These are phyloP conservation scores for Cataglyphis cursor DNA, from an alignment of 2,888 invertebrate species.

Conservation along the genomic window DNA sequence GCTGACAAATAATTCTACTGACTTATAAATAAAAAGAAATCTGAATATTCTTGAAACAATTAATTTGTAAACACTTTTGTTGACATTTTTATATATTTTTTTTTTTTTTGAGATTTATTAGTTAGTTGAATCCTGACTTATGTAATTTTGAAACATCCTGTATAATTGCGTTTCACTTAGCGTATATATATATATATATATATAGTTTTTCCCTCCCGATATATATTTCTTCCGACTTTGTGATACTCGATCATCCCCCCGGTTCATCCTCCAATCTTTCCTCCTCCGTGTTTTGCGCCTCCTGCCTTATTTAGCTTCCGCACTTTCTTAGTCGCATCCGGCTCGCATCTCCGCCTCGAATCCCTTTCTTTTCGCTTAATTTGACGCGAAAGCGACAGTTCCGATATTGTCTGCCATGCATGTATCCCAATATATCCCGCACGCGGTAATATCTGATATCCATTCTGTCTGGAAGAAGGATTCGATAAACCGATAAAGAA, in stretches of 20 bases:
- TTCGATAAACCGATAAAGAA: not conserved
- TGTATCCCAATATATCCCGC: slow-evolving; percentile 8
- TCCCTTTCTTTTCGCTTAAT: slow-evolving; percentile 23
- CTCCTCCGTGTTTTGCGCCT: not conserved
- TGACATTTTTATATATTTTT: no score
- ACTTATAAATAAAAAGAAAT: not conserved
- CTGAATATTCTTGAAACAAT: not conserved
- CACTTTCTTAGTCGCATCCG: not conserved
- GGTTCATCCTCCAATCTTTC: not conserved
- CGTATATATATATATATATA: not conserved
- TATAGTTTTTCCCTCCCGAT: not conserved
- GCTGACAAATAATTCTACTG: not conserved
- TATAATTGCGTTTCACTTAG: not conserved
- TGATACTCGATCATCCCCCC: slow-evolving; percentile 8
- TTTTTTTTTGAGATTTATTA: no score
- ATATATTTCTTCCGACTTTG: not conserved
- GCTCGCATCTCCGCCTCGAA: not conserved
- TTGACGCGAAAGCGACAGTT: slow-evolving; percentile 28
- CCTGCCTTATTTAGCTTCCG: slow-evolving; percentile 20
- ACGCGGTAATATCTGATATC: slow-evolving; percentile 15
- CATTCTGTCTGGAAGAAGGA: slow-evolving; percentile 22
- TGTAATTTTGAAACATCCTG: no score
- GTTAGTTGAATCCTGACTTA: no score
- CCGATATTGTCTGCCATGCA: not conserved
- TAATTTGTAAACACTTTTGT: not conserved